Evolutionary conservation across 2,888 invertebrate genomes (phyloP).

Genomic region (Drosophila atroscutellata): DNA sequence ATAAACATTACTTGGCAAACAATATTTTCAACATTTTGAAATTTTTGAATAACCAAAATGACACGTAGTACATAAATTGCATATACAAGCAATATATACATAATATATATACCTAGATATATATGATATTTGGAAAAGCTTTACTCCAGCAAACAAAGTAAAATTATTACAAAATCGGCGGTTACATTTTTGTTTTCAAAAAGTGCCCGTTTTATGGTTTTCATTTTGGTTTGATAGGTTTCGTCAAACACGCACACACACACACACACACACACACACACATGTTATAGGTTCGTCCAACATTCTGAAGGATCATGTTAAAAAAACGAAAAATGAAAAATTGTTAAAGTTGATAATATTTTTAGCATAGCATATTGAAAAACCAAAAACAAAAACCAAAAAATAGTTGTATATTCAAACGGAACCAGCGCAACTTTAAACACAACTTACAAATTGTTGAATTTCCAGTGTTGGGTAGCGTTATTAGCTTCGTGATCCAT

Average conservation of each 20-base stretch:
- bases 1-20: conserved; percentile 40
- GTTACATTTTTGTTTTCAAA: conserved; percentile 63
- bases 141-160: conserved; percentile 58
- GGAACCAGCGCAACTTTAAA: conserved; percentile 66
- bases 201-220: conserved; percentile 62
- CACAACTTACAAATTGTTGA: conserved; percentile 67
- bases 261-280: conserved; percentile 47
- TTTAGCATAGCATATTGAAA: conserved; percentile 61
- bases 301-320: conserved; percentile 62
- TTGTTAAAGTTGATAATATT: conserved; percentile 78
- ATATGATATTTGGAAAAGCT: conserved; percentile 66
- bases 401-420: conserved; percentile 42
- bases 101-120: conserved; percentile 32
- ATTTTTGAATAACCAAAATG: conserved; percentile 41
- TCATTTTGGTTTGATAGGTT: conserved; percentile 51
- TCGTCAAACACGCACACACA: conserved; percentile 62
- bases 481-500: conserved; percentile 76
- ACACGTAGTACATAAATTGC: conserved; percentile 54
- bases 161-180: conserved; percentile 24
- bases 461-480: conserved; percentile 65
- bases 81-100: conserved; percentile 42
- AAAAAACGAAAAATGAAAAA: conserved; percentile 36
- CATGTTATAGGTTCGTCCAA: conserved; percentile 63
- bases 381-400: conserved; percentile 5
- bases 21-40: conserved; percentile 63